Percentiles rank a stretch among this genome's conserved stretches.
Conservation (phyloP, 2,797 vertebrate genomes). For the Morelia viridis region DNA sequence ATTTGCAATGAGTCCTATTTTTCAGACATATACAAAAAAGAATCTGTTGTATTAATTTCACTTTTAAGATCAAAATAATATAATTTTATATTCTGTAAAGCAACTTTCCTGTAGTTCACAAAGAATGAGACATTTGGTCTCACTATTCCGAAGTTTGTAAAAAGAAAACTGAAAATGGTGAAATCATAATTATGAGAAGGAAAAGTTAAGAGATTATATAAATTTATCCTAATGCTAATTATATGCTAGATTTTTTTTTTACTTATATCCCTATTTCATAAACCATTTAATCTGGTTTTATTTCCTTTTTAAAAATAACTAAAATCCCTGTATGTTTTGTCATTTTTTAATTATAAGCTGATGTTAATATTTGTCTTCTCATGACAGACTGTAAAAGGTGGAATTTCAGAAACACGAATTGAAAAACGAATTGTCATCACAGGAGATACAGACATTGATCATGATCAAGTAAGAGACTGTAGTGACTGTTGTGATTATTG, state of each 20-base stretch:
- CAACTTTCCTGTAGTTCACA: neutral
- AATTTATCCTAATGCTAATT: neutral
- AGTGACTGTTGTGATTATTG: neutral
- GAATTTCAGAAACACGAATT: constrained; percentile 96
- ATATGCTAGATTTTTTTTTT: neutral
- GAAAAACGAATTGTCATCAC: constrained; percentile 99
- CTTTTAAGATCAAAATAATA: neutral
- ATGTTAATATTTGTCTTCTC: constrained; percentile 28
- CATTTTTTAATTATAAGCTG: neutral
- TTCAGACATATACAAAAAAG: neutral
- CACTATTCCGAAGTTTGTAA: neutral
- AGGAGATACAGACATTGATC: constrained; percentile 94
- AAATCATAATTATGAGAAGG: neutral
- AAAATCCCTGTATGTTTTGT: neutral
- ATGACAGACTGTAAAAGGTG: constrained; percentile 93
- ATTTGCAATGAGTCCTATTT: neutral
- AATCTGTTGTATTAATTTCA: neutral
- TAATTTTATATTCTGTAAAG: neutral
- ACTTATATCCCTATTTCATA: neutral
- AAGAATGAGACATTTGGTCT: neutral
- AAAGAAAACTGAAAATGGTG: neutral
- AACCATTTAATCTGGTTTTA: neutral
- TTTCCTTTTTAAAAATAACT: neutral
- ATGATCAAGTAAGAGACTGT: constrained; percentile 87
- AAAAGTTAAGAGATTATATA: neutral